Conservation (phyloP, 2,797 vertebrate genomes). For the Sebastiscus tertius region DNA sequence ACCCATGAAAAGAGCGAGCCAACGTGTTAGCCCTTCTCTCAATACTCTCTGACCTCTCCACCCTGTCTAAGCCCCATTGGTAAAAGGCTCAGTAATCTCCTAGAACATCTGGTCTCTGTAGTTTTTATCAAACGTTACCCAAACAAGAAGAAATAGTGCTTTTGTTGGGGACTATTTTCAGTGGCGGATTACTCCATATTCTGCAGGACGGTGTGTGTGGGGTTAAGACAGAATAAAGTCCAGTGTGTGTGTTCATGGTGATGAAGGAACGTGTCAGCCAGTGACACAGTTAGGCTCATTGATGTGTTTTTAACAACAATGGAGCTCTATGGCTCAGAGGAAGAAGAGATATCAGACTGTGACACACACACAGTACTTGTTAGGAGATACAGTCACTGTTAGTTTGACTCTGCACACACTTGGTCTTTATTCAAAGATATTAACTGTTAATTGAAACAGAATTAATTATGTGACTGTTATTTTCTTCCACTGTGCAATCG, state of each 20-base stretch:
- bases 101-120: neutral
- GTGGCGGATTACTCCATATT: neutral
- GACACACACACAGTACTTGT: no score
- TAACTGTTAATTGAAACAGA: neutral
- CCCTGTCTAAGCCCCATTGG: neutral
- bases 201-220: neutral
- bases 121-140: neutral
- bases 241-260: neutral
- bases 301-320: neutral
- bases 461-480: neutral
- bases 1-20: no score
- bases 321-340: neutral
- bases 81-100: neutral
- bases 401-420: neutral
- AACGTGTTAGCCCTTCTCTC: no score
- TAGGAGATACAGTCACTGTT: no score
- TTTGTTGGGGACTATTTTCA: neutral
- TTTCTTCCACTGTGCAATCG: neutral
- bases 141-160: neutral
- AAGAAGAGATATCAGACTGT: neutral
- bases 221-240: neutral
- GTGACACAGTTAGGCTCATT: neutral
- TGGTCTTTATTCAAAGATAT: neutral
- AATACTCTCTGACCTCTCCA: neutral
- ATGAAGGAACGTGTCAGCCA: neutral